Evolutionary conservation across 2,113 vertebrate genomes (phyloP), one percentile per base, ranked within the genome.

Genomic region (Cygnus buccinator): DNA sequence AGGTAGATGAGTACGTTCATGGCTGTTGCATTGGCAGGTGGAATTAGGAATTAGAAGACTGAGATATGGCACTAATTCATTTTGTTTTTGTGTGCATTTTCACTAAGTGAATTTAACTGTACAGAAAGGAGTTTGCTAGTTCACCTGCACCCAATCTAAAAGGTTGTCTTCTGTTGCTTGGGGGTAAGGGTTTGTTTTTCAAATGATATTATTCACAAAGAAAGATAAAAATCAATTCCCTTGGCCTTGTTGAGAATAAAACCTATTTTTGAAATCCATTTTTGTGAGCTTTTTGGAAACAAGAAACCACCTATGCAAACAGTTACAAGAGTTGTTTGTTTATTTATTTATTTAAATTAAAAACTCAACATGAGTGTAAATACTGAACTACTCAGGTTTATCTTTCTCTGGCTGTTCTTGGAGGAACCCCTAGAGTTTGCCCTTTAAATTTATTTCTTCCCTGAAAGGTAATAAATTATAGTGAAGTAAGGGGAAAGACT

Each of bases 401-500:
- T 58, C 7, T n/a, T 10, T 85, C 70, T 84, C 61, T 50, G 41
- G 35, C 12, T 52, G 73, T 67, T 87, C 63, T 58, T 28, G 31
- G 44, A 93, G 67, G 68, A 93, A 37, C 3, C 2, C 37, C 84
- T 46, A 80, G 35, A 61, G 29, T 84, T 90, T 87, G 41, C 63
- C 39, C 52, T 73, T 75, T 55, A 70, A 84, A 94, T 72, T 63
- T 93, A 73, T 90, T 73, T 63, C 43, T 81, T 61, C 66, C 28
- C 21, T 68, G 16, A 88, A 96, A 81, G 16, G 65, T 54, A 95
- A 58, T 75, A 61, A 97, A 89, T 70, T 87, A 73, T 46, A 75
- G 19, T 37, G 37, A 78, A 91, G 63, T 67, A 75, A 58, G 52
- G 57, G 28, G 52, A 94, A 87, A 79, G n/a, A 62, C 20, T 90